Evolutionary conservation across 2,113 vertebrate genomes (phyloP), one percentile per base, ranked within the genome.

Genomic region (Coryphaenoides rupestris): DNA sequence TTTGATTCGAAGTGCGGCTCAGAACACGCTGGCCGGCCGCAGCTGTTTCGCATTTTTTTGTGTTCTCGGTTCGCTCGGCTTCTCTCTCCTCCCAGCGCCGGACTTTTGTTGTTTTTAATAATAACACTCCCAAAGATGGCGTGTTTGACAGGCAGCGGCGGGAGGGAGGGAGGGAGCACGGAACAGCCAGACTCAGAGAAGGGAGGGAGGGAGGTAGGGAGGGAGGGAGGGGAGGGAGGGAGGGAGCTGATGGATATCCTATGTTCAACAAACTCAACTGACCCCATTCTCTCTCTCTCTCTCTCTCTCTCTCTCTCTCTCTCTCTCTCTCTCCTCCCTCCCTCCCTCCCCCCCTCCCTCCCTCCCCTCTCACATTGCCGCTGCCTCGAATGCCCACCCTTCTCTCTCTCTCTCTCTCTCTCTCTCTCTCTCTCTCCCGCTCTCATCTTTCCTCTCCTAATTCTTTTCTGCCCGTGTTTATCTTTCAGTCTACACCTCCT

Each of bases 181-280:
- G 74, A 76, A 53, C 70, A 85, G 74, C 75, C 73, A 70, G 70
- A 79, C 78, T 74, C 57, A n/a, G n/a, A n/a, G n/a, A n/a, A n/a
- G n/a, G n/a, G n/a, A n/a, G n/a, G n/a, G n/a, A n/a, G n/a, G n/a
- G n/a, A n/a, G n/a, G n/a, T n/a, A n/a, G n/a, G n/a, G n/a, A n/a
- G n/a, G 75, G 69, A 78, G 79, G 66, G 22, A 24, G n/a, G 79
- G 87, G 85, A 68, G n/a, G 87, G 87, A 84, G 84, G 78, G 67
- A 76, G 75, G 19, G 65, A 83, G 69, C 65, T 60, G 77, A 82
- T 73, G 80, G 82, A 89, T 88, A 88, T 87, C 80, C 82, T 86
- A 83, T 76, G 80, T 86, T 87, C 80, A 89, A 87, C 81, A 88
- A 92, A 92, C 90, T 88, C 84, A 79, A 89, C 82, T 90, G 86